phyloP scores from a whole-genome alignment of 2,797 vertebrate species.

The Rhinogobio ventralis region DNA sequence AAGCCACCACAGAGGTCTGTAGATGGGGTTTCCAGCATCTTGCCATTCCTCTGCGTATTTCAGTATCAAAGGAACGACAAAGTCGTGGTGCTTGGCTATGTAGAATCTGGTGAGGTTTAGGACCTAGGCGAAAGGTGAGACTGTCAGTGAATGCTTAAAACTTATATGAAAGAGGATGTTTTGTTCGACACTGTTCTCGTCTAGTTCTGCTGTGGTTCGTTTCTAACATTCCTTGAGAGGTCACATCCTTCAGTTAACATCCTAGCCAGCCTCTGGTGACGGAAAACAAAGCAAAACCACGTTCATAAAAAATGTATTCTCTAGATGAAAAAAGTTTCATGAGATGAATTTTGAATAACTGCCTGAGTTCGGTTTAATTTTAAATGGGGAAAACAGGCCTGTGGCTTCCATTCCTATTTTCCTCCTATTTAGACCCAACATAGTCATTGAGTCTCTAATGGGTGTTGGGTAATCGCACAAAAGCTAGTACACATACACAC shows the following conservation, averaged over 20 bases:
- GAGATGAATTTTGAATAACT: constrained; percentile 72
- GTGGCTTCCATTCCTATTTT: constrained; percentile 76
- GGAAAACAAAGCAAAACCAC: constrained; percentile 76
- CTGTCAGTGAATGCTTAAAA: constrained; percentile 23
- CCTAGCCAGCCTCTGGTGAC: constrained; percentile 69
- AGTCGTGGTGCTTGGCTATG: constrained; percentile 81
- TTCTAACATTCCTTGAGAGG: constrained; percentile 74
- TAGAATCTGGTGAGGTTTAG: constrained; percentile 85
- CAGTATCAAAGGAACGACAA: constrained; percentile 82
- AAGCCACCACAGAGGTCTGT: constrained; percentile 90
- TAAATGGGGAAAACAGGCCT: constrained; percentile 79
- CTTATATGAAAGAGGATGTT: constrained; percentile 7
- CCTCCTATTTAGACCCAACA: constrained; percentile 68
- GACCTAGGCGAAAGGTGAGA: constrained; percentile 71
- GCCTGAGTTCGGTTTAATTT: constrained; percentile 69
- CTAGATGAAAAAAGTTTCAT: constrained; percentile 71
- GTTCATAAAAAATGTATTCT: constrained; percentile 77
- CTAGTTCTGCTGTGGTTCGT: constrained; percentile 65
- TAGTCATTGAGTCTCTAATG: constrained; percentile 62
- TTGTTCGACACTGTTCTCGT: constrained; percentile 66
- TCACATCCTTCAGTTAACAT: constrained; percentile 72
- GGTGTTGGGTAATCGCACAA: constrained; percentile 52
- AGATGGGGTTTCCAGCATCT: constrained; percentile 80
- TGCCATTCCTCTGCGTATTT: constrained; percentile 86
- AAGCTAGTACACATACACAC: constrained; percentile 8